These are phyloP conservation scores for Callocephalon fimbriatum DNA, from an alignment of 2,113 vertebrate genomes.

Conservation along the genomic window DNA sequence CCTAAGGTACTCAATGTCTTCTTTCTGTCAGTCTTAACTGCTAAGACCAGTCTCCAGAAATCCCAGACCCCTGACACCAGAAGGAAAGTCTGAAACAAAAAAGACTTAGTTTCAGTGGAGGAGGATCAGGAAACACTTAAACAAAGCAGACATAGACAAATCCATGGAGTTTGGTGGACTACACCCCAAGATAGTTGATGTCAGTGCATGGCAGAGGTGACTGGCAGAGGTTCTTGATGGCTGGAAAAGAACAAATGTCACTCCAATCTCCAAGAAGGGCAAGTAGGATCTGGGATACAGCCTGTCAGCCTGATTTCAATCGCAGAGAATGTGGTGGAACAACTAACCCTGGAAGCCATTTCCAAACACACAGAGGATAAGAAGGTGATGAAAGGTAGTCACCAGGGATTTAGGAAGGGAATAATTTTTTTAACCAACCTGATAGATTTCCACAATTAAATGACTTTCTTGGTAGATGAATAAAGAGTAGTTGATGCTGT, in stretches of 20 bases:
- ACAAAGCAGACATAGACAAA: background rate
- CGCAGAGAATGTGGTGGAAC: background rate
- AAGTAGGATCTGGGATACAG: background rate
- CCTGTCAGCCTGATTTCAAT: background rate
- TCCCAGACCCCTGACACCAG: background rate
- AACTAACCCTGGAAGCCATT: background rate
- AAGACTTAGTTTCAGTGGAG: background rate
- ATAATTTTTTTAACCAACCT: background rate
- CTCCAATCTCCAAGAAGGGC: background rate
- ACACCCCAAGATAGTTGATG: background rate
- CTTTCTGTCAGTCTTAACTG: background rate
- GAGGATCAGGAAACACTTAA: background rate
- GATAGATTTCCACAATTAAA: background rate
- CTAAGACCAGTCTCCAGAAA: background rate
- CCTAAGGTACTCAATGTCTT: background rate
- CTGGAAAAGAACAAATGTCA: background rate
- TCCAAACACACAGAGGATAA: background rate
- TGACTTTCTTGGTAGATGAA: background rate
- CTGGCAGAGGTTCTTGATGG: background rate
- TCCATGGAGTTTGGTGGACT: too few relatives aligned
- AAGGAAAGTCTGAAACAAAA: background rate
- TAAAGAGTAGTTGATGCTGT: background rate
- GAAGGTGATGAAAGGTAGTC: background rate
- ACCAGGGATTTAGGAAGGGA: background rate
- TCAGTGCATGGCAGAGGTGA: background rate